Conservation (phyloP, 2,797 vertebrate genomes). For the Alauda arvensis region DNA sequence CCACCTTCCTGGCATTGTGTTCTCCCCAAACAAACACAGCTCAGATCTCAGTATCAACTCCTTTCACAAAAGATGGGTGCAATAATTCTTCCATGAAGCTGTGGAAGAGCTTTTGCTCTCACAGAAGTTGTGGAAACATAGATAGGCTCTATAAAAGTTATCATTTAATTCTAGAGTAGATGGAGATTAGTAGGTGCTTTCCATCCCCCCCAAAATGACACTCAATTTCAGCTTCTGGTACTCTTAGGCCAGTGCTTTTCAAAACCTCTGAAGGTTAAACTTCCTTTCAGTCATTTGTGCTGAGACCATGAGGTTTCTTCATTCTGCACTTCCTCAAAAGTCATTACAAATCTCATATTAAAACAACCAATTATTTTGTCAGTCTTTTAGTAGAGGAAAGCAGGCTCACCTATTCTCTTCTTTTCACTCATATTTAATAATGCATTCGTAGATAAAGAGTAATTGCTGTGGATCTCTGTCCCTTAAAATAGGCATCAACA, state of each 20-base stretch:
- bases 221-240: neutral
- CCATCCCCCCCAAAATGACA: accelerated
- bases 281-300: neutral
- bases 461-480: neutral
- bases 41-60: neutral
- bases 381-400: neutral
- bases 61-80: neutral
- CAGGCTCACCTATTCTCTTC: neutral
- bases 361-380: neutral
- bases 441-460: neutral
- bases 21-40: neutral
- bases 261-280: neutral
- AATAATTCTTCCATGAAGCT: neutral
- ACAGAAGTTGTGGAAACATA: neutral
- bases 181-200: neutral
- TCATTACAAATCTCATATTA: neutral
- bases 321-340: neutral
- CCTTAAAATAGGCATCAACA: neutral
- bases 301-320: neutral
- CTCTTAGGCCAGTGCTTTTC: neutral
- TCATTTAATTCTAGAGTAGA: neutral
- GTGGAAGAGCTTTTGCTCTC: neutral
- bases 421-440: neutral
- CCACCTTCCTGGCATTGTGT: neutral
- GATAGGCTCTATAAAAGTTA: neutral